These are phyloP conservation scores for Apostichopus japonicus DNA, from an alignment of 35 echinoderm and acorn worm species.

Conservation along the genomic window DNA sequence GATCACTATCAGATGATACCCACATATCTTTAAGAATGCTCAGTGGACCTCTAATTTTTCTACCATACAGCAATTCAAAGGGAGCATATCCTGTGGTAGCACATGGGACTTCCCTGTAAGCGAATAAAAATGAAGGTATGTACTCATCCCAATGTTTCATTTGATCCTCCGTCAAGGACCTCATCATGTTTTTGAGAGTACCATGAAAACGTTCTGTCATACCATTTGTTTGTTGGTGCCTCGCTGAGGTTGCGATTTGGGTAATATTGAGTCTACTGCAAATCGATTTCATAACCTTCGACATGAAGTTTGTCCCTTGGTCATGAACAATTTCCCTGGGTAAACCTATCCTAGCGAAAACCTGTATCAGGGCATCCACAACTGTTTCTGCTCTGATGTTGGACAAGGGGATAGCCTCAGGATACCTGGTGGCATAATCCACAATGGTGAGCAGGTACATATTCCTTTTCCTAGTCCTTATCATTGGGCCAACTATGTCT, in stretches of 20 bases:
- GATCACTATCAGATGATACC: neutral
- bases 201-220: slow-evolving; percentile 48
- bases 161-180: neutral
- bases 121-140: too few relatives aligned
- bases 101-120: slow-evolving; percentile 30
- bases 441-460: slow-evolving; percentile 19
- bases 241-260: slow-evolving; percentile 16
- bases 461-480: neutral
- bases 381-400: neutral
- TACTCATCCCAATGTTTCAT: too few relatives aligned
- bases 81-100: neutral
- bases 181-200: slow-evolving; percentile 40
- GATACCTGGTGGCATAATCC: slow-evolving; percentile 45
- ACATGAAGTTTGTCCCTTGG: slow-evolving; percentile 41
- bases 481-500: slow-evolving; percentile 19
- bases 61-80: neutral
- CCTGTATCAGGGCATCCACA: slow-evolving; percentile 13
- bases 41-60: neutral
- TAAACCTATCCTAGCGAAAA: slow-evolving; percentile 26
- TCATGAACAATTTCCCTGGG: slow-evolving; percentile 32
- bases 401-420: slow-evolving; percentile 20
- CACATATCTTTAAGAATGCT: neutral
- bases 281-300: neutral
- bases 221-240: slow-evolving; percentile 58
- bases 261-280: too few relatives aligned